Percentiles rank a stretch among this genome's conserved stretches.
Conservation (phyloP, 2,113 vertebrate genomes). For the Ceyx cyanopectus region DNA sequence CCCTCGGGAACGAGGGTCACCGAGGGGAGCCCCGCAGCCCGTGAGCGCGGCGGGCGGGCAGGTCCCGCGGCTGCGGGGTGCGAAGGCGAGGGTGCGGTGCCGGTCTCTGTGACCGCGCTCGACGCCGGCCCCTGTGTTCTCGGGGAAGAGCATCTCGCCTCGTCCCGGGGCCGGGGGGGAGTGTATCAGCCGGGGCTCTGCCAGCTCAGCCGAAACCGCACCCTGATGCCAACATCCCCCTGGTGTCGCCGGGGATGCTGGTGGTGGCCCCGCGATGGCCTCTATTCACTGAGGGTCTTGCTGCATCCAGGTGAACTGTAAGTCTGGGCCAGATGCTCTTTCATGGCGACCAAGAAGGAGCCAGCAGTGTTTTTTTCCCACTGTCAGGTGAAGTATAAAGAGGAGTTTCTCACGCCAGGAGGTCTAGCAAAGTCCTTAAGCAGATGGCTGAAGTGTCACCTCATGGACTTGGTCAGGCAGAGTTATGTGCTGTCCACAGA, state of each 20-base stretch:
- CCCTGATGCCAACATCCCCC: no score
- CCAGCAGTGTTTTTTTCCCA: not conserved
- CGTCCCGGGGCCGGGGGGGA: not conserved
- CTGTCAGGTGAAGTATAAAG: not conserved
- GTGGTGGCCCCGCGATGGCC: fast-evolving
- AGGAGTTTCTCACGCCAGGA: not conserved
- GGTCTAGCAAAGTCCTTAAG: not conserved
- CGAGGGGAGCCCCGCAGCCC: not conserved
- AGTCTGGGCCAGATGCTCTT: fast-evolving
- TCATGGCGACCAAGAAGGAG: fast-evolving
- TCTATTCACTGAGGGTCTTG: not conserved
- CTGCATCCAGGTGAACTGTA: not conserved
- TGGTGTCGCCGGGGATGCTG: not conserved
- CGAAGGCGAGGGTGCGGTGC: not conserved
- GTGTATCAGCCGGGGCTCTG: no score
- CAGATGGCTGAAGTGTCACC: not conserved
- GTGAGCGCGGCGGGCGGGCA: no score
- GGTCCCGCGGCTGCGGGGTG: not conserved
- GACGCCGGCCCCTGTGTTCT: not conserved
- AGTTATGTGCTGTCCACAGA: fast-evolving
- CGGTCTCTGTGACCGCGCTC: not conserved
- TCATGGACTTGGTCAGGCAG: not conserved
- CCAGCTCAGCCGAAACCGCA: not conserved
- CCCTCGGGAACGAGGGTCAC: not conserved
- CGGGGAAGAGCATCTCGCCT: not conserved